Base-by-base conservation (phyloP, 2,888 invertebrate species). In the Acrobasis repandana region DNA sequence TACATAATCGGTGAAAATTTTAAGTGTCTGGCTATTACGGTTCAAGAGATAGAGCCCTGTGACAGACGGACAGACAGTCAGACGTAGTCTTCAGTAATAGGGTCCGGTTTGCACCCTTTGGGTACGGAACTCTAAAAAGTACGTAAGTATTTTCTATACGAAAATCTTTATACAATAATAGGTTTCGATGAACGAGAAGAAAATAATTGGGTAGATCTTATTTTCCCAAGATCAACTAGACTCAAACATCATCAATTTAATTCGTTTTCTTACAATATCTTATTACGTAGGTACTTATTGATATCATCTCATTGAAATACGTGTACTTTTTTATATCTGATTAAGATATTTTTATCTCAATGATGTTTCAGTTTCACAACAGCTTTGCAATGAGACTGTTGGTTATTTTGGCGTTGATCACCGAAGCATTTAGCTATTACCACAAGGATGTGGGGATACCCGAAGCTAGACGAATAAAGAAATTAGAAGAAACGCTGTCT, bases 361-460 rank as follows among this genome's bases (percentile, higher is more conserved):
- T 20, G 9, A 15, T 14, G 11, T 28, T 18, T 18, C 49, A 58
- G 58, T 58, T 36, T 50, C 36, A 28, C 10, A 43, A 58, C 10
- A 15, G 16, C 52, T 18, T 38, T 5, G 56, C 58, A 47, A 66
- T 66, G 66, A 60, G 58, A 28, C 14, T 63, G 38, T 49, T 62
- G 3, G 15, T 47, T 18, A 47, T 61, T 54, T 46, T 61, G 46
- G 15, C 60, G 38, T 28, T 51, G 10, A 11, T 58, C 11, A 43
- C 54, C 2, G 54, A 46, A 57, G 58, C 60, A 6, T 28, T 56
- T 46, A 15, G 47, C 10, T 20, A 34, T 15, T 65, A 67, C 52
- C 67, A 67, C 36, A 47, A 48, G 46, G 43, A 52, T 10, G 50
- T 65, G 28, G 67, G 67, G 0, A 60, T 67, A 9, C 65, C 65